Percentiles rank a stretch among this genome's conserved stretches.
Evolutionary conservation across 2,113 vertebrate genomes (phyloP).

Genomic region (Pipra filicauda): DNA sequence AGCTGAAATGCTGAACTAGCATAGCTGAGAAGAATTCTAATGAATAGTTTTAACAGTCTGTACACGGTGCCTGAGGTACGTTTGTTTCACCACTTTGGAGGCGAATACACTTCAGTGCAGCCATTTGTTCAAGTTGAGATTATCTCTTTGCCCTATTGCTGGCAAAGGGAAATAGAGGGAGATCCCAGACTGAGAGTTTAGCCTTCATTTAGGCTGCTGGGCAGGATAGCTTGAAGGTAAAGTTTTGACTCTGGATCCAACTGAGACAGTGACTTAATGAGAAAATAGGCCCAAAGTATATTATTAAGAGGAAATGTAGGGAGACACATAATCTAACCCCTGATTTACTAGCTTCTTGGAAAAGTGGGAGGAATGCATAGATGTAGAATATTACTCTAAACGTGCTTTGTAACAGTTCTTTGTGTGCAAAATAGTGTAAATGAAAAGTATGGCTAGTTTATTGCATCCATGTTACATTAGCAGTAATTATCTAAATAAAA

Average conservation of each 20-base stretch:
- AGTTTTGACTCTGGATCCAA: neutral
- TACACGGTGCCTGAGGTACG: neutral
- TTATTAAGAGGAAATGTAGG: neutral
- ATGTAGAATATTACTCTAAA: neutral
- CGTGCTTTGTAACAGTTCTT: neutral
- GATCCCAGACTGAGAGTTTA: neutral
- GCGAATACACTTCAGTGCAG: neutral
- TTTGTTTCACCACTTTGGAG: neutral
- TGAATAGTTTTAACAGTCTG: neutral
- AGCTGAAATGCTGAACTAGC: neutral
- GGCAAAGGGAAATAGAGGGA: neutral
- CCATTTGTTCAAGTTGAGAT: neutral
- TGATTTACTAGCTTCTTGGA: neutral
- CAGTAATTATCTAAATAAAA: neutral
- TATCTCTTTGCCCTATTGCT: neutral
- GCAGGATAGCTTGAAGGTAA: neutral
- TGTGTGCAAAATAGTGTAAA: neutral
- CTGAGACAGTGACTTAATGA: neutral
- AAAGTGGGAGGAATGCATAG: neutral
- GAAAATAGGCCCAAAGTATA: neutral
- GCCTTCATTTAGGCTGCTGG: neutral
- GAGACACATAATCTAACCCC: neutral
- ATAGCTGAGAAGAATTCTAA: neutral
- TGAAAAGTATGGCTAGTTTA: neutral
- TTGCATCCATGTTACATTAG: fast-evolving